Evolutionary conservation across 35 echinoderm and acorn worm species (phyloP).

Genomic region (Ophiothrix spiculata): DNA sequence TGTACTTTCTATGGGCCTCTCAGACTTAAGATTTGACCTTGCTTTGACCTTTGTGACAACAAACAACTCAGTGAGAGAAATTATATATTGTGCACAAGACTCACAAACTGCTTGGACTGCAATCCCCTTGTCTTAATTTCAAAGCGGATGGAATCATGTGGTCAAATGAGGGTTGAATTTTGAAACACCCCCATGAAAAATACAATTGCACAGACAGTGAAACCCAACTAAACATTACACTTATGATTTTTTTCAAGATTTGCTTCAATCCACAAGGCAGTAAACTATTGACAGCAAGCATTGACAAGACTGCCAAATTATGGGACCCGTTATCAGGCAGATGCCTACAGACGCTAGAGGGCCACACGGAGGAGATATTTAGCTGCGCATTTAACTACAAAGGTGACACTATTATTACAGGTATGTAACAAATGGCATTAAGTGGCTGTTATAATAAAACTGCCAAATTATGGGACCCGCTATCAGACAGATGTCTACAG

Average conservation of each 20-base stretch:
- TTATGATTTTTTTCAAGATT: constrained; percentile 56
- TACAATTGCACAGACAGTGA: no score
- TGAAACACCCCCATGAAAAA: no score
- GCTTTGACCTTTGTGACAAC: no score
- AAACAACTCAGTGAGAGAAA: no score
- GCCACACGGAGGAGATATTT: constrained; percentile 97
- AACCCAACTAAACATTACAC: no score
- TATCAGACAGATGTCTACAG: constrained; percentile 75
- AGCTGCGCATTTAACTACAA: constrained; percentile 99
- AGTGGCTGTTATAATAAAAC: constrained; percentile 57
- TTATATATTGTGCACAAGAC: neutral
- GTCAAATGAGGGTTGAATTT: no score
- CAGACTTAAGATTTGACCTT: no score
- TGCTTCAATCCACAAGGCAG: constrained; percentile 93
- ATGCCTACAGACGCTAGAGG: constrained; percentile 84
- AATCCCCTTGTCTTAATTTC: no score
- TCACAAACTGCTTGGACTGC: no score
- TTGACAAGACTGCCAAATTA: constrained; percentile 85
- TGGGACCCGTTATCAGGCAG: constrained; percentile 82
- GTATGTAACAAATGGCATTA: constrained; percentile 13
- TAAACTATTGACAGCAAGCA: constrained; percentile 88
- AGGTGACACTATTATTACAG: constrained; percentile 96
- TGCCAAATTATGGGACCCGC: constrained; percentile 78
- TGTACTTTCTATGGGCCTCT: no score
- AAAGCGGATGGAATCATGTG: no score